A percentile compares a stretch with the other conserved stretches of the same genome.
Conservation (phyloP, 2,113 vertebrate genomes). For the Seriola rivoliana region DNA sequence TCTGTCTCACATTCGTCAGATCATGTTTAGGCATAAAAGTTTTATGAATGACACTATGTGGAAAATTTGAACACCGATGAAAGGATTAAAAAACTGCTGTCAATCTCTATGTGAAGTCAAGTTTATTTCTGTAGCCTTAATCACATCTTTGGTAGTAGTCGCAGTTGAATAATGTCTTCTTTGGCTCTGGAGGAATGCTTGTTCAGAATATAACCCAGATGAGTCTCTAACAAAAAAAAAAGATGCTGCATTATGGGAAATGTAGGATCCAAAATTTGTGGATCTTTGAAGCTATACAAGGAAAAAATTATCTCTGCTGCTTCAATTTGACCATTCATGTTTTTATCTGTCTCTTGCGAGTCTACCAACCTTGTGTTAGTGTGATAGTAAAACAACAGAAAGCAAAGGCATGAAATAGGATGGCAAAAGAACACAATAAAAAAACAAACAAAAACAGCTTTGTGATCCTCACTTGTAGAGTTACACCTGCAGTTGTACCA, state of each 20-base stretch:
- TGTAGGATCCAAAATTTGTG: neutral
- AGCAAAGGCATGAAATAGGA: neutral
- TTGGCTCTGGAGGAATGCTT: neutral
- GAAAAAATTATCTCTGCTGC: neutral
- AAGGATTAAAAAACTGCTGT: conserved; percentile 24
- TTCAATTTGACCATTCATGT: neutral
- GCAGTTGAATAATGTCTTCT: too few relatives aligned
- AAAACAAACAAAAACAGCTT: neutral
- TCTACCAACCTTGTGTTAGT: neutral
- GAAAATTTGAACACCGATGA: neutral
- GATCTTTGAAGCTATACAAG: neutral
- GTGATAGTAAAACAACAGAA: neutral
- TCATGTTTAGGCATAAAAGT: conserved; percentile 21
- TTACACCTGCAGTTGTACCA: neutral
- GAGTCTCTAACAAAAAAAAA: neutral
- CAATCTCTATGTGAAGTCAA: conserved; percentile 2
- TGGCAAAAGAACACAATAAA: neutral
- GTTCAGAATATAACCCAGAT: neutral
- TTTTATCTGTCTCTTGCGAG: neutral
- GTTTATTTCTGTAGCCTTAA: conserved; percentile 21
- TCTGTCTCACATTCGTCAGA: conserved; percentile 31
- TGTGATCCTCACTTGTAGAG: neutral
- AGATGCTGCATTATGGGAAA: neutral
- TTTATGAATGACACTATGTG: conserved; percentile 23
- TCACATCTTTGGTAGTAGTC: neutral